phyloP scores from a whole-genome alignment of 2,888 invertebrate species.

The Phasia obesa region DNA sequence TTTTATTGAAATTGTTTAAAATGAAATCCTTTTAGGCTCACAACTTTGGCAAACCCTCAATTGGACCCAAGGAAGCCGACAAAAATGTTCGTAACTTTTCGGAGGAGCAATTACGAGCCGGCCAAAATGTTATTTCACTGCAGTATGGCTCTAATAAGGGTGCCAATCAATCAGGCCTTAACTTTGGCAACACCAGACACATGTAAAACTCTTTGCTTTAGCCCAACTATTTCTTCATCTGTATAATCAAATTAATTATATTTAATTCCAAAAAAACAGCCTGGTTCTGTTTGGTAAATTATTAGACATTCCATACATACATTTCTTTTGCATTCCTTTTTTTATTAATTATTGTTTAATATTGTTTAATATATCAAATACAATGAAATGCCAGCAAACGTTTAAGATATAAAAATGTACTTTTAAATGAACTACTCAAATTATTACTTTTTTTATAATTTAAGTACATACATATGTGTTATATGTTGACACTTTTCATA shows the following conservation, averaged over 20 bases:
- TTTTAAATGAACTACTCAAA: conserved; percentile 50
- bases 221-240: conserved; percentile 15
- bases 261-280: conserved; percentile 73
- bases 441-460: conserved; percentile 39
- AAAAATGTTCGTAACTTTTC: conserved; percentile 96
- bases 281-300: conserved; percentile 58
- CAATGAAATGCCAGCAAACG: conserved; percentile 35
- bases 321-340: conserved; percentile 59
- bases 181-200: conserved; percentile 98
- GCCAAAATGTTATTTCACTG: conserved; percentile 95
- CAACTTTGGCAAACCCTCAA: conserved; percentile 91
- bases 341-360: conserved; percentile 56
- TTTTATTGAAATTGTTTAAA: conserved; percentile 2
- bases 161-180: conserved; percentile 97
- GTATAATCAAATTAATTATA: conserved; percentile 43
- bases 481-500: conserved; percentile 63
- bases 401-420: conserved; percentile 39
- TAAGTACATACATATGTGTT: conserved; percentile 45
- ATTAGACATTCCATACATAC: conserved; percentile 61
- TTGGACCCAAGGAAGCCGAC: conserved; percentile 98
- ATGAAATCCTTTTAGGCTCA: conserved; percentile 85
- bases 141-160: conserved; percentile 99
- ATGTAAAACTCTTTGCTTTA: conserved; percentile 87
- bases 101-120: conserved; percentile 96
- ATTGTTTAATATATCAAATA: conserved; percentile 48